These are phyloP conservation scores for Drosophila tsacasi DNA, from an alignment of 1,140 invertebrate genomes.

Conservation along the genomic window DNA sequence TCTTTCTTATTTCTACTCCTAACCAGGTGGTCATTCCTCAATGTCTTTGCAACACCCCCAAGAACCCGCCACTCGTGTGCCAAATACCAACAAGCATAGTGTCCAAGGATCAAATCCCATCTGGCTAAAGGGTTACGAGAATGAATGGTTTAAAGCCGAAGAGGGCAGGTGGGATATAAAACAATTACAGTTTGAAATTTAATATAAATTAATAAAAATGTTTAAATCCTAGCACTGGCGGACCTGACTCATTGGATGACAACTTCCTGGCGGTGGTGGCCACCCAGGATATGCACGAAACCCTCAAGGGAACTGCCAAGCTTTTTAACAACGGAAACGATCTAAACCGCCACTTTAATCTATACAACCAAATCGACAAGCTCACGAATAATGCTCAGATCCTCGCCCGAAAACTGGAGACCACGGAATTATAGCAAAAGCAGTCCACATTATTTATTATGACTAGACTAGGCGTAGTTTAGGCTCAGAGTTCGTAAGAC, in stretches of 20 bases:
- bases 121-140: slow-evolving; percentile 97
- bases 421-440: slow-evolving; percentile 88
- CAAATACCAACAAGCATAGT: slow-evolving; percentile 97
- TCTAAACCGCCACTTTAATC: slow-evolving; percentile 88
- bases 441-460: slow-evolving; percentile 60
- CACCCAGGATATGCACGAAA: slow-evolving; percentile 76
- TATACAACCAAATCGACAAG: slow-evolving; percentile 88
- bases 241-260: slow-evolving; percentile 94
- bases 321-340: slow-evolving; percentile 86
- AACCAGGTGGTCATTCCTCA: slow-evolving; percentile 67
- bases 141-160: slow-evolving; percentile 96
- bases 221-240: slow-evolving; percentile 86
- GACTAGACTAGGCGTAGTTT: slow-evolving; percentile 20
- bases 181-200: neutral
- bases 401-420: slow-evolving; percentile 92
- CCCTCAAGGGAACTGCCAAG: slow-evolving; percentile 79
- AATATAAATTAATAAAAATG: neutral
- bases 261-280: slow-evolving; percentile 86
- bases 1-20: neutral
- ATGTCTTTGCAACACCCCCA: slow-evolving; percentile 64
- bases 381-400: slow-evolving; percentile 87
- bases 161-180: slow-evolving; percentile 88
- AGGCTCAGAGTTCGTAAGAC: slow-evolving; percentile 19
- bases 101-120: slow-evolving; percentile 97
- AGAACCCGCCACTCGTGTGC: slow-evolving; percentile 88